phyloP scores from a whole-genome alignment of 2,113 vertebrate genomes.

The Nothocercus julius region DNA sequence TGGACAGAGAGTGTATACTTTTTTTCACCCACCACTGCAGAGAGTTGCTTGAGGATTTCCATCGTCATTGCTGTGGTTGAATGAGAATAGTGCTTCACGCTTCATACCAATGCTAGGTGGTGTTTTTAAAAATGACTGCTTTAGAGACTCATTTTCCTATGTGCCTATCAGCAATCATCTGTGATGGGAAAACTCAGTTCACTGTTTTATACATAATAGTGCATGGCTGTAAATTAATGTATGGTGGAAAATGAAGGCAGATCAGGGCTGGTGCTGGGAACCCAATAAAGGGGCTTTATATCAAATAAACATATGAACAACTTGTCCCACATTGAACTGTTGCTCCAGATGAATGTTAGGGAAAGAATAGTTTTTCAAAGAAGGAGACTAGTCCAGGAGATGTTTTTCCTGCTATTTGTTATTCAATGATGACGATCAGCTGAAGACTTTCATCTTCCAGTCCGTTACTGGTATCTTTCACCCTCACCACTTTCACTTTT shows the following conservation, averaged over 20 bases:
- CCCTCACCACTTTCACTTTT: slow-evolving; percentile 31
- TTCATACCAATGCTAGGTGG: neutral
- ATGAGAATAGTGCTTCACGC: neutral
- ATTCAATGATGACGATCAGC: neutral
- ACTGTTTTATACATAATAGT: neutral
- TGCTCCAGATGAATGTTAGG: neutral
- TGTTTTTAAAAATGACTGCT: neutral
- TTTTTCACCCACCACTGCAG: neutral
- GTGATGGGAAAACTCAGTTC: neutral
- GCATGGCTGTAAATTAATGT: neutral
- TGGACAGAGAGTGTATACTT: neutral
- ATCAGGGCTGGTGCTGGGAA: neutral
- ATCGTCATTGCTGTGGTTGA: neutral
- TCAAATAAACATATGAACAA: neutral
- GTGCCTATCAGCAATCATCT: neutral
- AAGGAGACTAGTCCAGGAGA: neutral
- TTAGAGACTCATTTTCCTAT: neutral
- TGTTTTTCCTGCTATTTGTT: neutral
- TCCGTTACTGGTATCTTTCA: slow-evolving; percentile 22
- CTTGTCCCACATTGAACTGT: neutral
- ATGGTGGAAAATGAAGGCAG: neutral
- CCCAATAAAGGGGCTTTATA: neutral
- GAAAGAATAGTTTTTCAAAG: neutral
- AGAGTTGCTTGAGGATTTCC: neutral
- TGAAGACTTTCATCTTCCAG: neutral